Evolutionary conservation across 2,113 vertebrate species (phyloP).

Genomic region (Lanius collurio): DNA sequence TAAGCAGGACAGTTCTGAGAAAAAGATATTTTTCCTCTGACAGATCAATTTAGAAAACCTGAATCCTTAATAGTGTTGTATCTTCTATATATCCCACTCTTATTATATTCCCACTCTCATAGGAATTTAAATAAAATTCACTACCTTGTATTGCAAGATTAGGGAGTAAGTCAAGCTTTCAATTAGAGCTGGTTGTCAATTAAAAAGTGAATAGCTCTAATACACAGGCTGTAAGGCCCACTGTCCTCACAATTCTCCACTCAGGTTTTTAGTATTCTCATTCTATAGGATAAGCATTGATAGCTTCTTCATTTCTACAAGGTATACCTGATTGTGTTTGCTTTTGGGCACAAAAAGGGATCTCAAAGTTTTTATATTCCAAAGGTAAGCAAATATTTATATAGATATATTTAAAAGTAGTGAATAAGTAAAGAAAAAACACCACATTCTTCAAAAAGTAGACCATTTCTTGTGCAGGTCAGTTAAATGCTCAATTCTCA

Average conservation of each 20-base stretch:
- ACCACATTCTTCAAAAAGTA: background rate
- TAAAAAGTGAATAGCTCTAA: background rate
- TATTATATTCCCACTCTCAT: background rate
- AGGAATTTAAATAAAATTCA: background rate
- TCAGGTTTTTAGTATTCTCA: background rate
- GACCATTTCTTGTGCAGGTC: background rate
- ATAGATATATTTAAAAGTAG: background rate
- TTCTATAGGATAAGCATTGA: background rate
- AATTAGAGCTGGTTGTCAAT: background rate
- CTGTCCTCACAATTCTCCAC: background rate
- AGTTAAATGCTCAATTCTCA: background rate
- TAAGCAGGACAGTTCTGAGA: background rate
- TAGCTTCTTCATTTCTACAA: background rate
- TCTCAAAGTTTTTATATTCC: background rate
- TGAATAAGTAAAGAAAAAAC: background rate
- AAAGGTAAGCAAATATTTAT: background rate
- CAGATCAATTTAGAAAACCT: background rate
- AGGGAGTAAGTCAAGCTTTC: background rate
- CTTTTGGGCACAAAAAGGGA: background rate
- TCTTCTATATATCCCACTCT: background rate
- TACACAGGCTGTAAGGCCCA: background rate
- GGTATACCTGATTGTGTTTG: background rate
- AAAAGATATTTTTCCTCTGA: background rate
- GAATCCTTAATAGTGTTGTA: background rate
- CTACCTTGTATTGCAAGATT: background rate